Conservation (phyloP, 2,113 vertebrate species). For the Hoplias malabaricus region DNA sequence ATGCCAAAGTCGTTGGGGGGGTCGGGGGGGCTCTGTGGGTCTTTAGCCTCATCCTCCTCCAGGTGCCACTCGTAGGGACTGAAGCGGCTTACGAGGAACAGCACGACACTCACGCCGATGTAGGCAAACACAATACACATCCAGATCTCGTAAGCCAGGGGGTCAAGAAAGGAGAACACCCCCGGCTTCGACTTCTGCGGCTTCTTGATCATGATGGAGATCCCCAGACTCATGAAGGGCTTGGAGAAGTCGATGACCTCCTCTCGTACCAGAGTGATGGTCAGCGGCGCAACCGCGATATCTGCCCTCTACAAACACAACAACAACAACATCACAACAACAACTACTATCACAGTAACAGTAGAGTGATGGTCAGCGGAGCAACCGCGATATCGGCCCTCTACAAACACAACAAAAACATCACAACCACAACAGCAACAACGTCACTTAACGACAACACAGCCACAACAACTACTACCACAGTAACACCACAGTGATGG, state of each 20-base stretch:
- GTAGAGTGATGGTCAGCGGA: constrained; percentile 94
- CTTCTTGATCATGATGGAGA: constrained; percentile 99
- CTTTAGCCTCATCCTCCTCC: constrained; percentile 96
- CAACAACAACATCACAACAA: constrained; percentile 41
- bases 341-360: neutral
- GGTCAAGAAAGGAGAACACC: constrained; percentile 98
- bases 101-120: constrained; percentile 98
- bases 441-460: too few relatives aligned
- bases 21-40: constrained; percentile 93
- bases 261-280: constrained; percentile 97
- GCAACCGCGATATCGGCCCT: constrained; percentile 99
- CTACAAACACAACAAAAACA: constrained; percentile 80
- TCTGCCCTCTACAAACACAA: constrained; percentile 94
- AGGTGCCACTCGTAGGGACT: constrained; percentile 98
- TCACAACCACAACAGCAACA: neutral
- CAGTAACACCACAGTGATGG: constrained; percentile 83
- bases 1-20: constrained; percentile 99
- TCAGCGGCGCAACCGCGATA: constrained; percentile 97
- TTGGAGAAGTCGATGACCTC: constrained; percentile 99
- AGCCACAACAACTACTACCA: neutral
- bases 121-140: constrained; percentile 99
- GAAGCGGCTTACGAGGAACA: constrained; percentile 98
- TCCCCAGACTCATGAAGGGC: constrained; percentile 98
- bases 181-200: constrained; percentile 99
- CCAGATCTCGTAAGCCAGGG: constrained; percentile 98